phyloP scores from a whole-genome alignment of 2,797 vertebrate genomes.

The Tapera naevia region DNA sequence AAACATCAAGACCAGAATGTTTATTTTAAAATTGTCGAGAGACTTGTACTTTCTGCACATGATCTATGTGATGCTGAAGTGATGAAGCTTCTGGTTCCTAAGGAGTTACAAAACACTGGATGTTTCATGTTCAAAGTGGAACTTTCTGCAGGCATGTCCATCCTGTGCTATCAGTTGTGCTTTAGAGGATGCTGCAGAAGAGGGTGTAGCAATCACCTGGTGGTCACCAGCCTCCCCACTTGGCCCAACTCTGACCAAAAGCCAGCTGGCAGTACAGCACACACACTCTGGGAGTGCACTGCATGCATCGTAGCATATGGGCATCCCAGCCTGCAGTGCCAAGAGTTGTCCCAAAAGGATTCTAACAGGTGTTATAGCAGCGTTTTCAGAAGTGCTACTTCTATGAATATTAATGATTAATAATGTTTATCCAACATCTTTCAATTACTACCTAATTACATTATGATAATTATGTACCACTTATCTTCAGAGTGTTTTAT shows the following conservation, averaged over 20 bases:
- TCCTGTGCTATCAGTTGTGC: neutral
- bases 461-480: slow-evolving; percentile 51
- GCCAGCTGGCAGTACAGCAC: neutral
- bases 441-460: slow-evolving; percentile 71
- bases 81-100: neutral
- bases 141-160: neutral
- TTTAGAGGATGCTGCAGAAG: neutral
- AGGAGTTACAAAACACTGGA: neutral
- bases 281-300: fast-evolving
- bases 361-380: slow-evolving; percentile 10
- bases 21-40: neutral
- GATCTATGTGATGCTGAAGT: neutral
- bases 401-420: slow-evolving; percentile 61
- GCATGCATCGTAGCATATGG: neutral
- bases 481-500: slow-evolving; percentile 61
- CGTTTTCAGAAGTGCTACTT: slow-evolving; percentile 22
- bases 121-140: neutral
- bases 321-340: neutral
- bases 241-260: neutral
- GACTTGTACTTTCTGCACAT: neutral
- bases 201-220: neutral
- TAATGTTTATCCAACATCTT: slow-evolving; percentile 66
- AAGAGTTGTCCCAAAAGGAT: neutral
- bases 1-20: neutral
- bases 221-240: neutral